Evolutionary conservation across 2,888 invertebrate genomes (phyloP), one percentile per base, ranked within the genome.

Genomic region (Gastracanthus pulcherrimus): DNA sequence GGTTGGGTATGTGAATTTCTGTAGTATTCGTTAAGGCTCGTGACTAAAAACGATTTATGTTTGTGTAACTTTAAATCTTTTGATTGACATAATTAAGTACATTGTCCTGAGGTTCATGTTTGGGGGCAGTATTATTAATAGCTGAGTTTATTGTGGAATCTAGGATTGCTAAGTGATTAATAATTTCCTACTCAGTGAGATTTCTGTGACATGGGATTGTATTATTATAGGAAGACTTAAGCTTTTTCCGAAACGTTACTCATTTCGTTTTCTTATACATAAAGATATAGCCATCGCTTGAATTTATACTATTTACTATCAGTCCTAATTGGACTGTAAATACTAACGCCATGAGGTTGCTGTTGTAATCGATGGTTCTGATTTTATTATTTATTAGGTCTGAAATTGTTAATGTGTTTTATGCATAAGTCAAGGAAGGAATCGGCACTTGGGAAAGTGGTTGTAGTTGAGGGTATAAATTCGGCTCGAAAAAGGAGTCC

Each of bases 211-310:
- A 1, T 2, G 70, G 70, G 6, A 70, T 51, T 29, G 26, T 29
- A 3, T 3, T 9, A n/a, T 29, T 34, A 31, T 51, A n/a, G 36
- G 2, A 6, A n/a, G 31, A 7, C 3, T 11, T 48, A 13, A 3
- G 48, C 19, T 16, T 23, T 60, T 58, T 60, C 5, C 19, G 16
- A 9, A 72, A 60, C n/a, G 7, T 13, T 1, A 5, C 3, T 60
- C 58, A 72, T 72, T 72, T 72, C 0, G 72, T 58, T 72, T 72
- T 72, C 23, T 72, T 72, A 48, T 29, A 72, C 38, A 60, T 38
- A 23, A 16, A 72, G 1, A 2, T 36, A 19, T 4, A 29, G 0
- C 6, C 0, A 11, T 2, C 9, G 0, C 13, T 4, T 19, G 72
- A 38, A 9, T 13, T 5, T 1, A 13, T 9, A 4, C 19, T 0